phyloP scores from a whole-genome alignment of 35 echinoderm and acorn worm species.

The Lytechinus variegatus region DNA sequence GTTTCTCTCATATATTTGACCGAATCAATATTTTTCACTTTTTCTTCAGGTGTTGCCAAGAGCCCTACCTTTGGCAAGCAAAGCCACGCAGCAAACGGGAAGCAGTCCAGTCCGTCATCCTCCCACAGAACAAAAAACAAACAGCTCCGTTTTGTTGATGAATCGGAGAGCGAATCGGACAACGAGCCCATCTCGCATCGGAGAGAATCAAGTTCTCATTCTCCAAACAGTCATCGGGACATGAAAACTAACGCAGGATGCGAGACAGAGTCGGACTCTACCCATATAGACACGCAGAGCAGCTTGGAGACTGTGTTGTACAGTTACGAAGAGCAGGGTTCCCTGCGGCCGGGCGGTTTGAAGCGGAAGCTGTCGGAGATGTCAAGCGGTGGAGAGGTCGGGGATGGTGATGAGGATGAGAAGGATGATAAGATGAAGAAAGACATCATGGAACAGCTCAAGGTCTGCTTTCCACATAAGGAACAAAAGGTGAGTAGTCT shows the following conservation, averaged over 20 bases:
- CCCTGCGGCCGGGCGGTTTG: neutral
- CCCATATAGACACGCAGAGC: neutral
- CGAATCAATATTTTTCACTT: neutral
- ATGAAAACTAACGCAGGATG: neutral
- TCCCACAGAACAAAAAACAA: neutral
- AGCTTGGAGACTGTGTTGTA: slow-evolving; percentile 32
- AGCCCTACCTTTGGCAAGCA: slow-evolving; percentile 27
- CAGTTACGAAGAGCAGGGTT: slow-evolving; percentile 15
- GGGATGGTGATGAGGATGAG: neutral
- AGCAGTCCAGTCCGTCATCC: neutral
- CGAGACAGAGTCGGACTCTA: slow-evolving; percentile 17
- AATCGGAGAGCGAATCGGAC: neutral
- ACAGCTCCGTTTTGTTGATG: neutral
- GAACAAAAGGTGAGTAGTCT: slow-evolving; percentile 35
- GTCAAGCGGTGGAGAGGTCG: slow-evolving; percentile 12
- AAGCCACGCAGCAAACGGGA: neutral
- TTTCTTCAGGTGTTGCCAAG: neutral
- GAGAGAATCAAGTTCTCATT: neutral
- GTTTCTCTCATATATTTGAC: too few species aligned
- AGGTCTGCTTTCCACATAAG: slow-evolving; percentile 54
- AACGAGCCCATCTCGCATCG: neutral
- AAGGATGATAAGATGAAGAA: slow-evolving; percentile 18
- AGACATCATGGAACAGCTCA: slow-evolving; percentile 51
- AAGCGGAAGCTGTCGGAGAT: slow-evolving; percentile 32
- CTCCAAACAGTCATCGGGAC: neutral